Evolutionary conservation across 2,113 vertebrate species (phyloP).

Genomic region (Catagonus wagneri): DNA sequence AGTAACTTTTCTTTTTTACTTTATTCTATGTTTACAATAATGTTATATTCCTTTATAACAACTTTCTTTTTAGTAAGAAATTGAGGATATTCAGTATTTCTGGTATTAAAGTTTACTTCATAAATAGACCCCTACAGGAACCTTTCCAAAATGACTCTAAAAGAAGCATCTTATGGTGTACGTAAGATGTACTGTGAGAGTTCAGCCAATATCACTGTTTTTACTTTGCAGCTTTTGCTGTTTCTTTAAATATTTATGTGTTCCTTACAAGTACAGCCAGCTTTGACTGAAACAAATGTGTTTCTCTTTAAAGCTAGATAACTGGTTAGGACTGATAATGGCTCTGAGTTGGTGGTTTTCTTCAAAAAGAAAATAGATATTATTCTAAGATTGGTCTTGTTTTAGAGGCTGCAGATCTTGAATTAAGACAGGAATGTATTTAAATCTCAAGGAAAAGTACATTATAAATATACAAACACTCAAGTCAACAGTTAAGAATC

Average conservation of each 20-base stretch:
- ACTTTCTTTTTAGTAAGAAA: neutral
- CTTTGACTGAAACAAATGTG: conserved; percentile 62
- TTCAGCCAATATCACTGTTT: conserved; percentile 59
- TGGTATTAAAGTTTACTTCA: neutral
- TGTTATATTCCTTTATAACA: neutral
- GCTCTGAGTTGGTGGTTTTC: conserved; percentile 25
- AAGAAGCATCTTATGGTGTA: neutral
- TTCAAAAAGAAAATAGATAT: conserved; percentile 28
- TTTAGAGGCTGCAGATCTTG: neutral
- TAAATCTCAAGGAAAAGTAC: neutral
- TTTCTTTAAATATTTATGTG: conserved; percentile 71
- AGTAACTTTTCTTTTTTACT: neutral
- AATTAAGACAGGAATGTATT: neutral
- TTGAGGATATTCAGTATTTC: neutral
- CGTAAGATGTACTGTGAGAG: neutral
- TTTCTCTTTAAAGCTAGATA: conserved; percentile 56
- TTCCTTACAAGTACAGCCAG: conserved; percentile 34
- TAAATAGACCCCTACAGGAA: neutral
- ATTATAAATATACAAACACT: neutral
- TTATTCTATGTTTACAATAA: neutral
- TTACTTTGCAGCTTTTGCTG: conserved; percentile 59
- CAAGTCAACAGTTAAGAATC: neutral
- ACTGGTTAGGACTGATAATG: conserved; percentile 28
- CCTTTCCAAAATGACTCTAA: neutral
- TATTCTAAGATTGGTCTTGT: conserved; percentile 33